Percentiles rank a stretch among this genome's conserved stretches.
Conservation (phyloP, 2,113 vertebrate genomes). For the Butorides virescens region DNA sequence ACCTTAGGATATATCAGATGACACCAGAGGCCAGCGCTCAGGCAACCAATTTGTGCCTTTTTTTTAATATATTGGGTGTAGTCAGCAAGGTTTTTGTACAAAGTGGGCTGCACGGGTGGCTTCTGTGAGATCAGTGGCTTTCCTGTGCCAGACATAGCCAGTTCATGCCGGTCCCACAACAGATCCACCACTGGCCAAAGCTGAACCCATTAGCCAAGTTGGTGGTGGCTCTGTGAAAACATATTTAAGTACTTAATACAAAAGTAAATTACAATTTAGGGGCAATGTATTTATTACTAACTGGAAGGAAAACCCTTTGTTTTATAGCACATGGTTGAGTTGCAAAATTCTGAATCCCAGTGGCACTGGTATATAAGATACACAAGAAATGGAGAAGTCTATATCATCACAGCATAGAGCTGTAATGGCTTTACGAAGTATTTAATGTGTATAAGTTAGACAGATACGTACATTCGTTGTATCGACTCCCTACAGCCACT, state of each 20-base stretch:
- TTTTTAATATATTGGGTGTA: background rate
- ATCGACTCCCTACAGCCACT: background rate
- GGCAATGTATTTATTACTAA: background rate
- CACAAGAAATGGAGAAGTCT: background rate
- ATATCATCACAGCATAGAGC: background rate
- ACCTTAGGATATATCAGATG: background rate
- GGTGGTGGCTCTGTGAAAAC: background rate
- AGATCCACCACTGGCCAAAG: background rate
- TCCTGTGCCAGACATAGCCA: background rate
- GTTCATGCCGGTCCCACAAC: background rate
- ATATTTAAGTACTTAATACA: background rate
- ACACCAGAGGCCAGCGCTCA: background rate
- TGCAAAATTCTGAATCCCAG: background rate
- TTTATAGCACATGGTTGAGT: background rate
- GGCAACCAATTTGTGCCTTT: background rate
- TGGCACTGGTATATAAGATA: background rate
- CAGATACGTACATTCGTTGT: background rate
- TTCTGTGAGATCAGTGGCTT: background rate
- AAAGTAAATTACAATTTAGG: background rate
- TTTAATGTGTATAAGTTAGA: background rate
- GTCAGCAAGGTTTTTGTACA: background rate
- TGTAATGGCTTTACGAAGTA: background rate
- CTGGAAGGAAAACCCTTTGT: background rate
- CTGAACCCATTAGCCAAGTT: background rate
- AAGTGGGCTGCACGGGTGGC: background rate